Evolutionary conservation across 2,113 vertebrate species (phyloP).

Genomic region (Phrynosoma platyrhinos): DNA sequence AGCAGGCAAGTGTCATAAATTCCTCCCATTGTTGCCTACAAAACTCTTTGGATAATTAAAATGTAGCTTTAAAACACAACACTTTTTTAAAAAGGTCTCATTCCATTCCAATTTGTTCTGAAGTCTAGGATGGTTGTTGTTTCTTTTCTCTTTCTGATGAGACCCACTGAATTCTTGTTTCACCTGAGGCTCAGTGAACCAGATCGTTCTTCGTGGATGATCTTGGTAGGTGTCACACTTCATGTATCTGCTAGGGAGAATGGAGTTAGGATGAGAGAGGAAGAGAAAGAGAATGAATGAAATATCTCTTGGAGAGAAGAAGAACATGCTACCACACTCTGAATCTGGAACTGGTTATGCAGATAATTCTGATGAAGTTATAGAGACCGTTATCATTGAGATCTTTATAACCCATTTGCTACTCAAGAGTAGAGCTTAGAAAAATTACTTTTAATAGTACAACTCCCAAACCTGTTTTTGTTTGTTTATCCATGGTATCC

Average conservation of each 20-base stretch:
- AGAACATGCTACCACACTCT: too few species aligned
- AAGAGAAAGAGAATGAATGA: neutral
- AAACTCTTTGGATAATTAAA: conserved; percentile 63
- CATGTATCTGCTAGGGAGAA: neutral
- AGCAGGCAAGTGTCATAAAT: conserved; percentile 51
- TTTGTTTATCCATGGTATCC: too few species aligned
- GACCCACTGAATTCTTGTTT: neutral
- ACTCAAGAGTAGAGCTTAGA: too few species aligned
- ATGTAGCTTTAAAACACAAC: conserved; percentile 33
- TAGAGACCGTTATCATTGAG: too few species aligned
- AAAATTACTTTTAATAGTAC: too few species aligned
- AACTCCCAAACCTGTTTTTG: too few species aligned
- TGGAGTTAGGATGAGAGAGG: neutral
- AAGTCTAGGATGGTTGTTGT: neutral
- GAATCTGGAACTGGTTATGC: too few species aligned
- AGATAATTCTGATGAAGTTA: too few species aligned
- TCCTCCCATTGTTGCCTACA: conserved; percentile 33
- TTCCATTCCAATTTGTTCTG: neutral
- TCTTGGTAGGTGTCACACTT: too few species aligned
- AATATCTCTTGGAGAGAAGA: too few species aligned
- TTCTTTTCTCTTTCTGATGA: neutral
- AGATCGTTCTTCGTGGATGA: too few species aligned
- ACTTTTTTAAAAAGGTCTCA: neutral
- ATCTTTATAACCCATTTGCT: too few species aligned
- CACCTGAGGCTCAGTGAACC: neutral